Conservation (phyloP, 2,113 vertebrate species). For the Chamaetylas fuelleborni region DNA sequence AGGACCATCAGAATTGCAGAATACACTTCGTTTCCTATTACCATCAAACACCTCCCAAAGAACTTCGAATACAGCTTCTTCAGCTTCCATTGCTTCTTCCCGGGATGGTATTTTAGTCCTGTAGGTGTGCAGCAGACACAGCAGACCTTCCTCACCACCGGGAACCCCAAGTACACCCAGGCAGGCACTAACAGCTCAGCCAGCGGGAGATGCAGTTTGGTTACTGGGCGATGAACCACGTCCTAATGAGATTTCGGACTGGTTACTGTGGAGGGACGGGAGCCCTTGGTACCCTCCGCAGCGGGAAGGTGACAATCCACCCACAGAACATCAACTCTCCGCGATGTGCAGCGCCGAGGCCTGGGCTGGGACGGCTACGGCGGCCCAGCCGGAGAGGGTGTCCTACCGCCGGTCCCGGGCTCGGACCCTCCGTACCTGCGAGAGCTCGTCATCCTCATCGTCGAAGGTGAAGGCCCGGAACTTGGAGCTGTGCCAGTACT, state of each 20-base stretch:
- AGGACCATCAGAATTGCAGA: background rate
- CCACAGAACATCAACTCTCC: background rate
- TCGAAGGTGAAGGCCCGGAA: conserved; percentile 93
- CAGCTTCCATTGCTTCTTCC: background rate
- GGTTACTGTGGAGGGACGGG: rapidly evolving
- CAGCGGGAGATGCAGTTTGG: background rate
- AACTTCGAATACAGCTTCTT: background rate
- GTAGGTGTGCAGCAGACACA: background rate
- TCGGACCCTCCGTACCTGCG: conserved; percentile 70
- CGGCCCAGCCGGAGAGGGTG: background rate
- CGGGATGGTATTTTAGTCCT: background rate
- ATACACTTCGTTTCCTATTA: background rate
- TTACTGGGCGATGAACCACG: rapidly evolving
- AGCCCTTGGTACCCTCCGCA: background rate
- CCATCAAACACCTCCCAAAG: background rate
- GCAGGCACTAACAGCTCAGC: background rate
- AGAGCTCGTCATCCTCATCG: conserved; percentile 91
- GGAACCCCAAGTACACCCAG: background rate
- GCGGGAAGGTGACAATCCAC: background rate
- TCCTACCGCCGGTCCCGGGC: background rate
- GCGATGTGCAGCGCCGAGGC: too few relatives aligned
- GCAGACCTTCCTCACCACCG: background rate
- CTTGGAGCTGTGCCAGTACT: conserved; percentile 95
- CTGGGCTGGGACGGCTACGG: background rate
- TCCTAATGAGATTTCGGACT: background rate